These are phyloP conservation scores for Nesospiza acunhae DNA, from an alignment of 2,113 vertebrate species.

Conservation along the genomic window DNA sequence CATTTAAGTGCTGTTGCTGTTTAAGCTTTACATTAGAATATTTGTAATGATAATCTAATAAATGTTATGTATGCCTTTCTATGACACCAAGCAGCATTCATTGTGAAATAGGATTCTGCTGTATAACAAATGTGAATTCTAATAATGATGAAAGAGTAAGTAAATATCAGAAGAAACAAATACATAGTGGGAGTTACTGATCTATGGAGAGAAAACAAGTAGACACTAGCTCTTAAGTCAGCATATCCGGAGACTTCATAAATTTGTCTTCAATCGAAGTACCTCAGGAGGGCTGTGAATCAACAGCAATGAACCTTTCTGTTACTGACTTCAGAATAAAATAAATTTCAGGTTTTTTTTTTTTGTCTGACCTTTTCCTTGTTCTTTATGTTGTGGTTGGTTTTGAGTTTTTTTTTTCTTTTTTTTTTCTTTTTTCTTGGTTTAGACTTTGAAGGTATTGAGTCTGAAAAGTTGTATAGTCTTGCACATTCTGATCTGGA, in stretches of 20 bases:
- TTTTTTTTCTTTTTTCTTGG: neutral
- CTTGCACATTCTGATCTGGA: neutral
- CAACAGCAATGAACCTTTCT: neutral
- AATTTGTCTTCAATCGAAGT: neutral
- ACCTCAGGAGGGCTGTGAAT: neutral
- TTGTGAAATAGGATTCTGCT: neutral
- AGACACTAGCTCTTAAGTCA: neutral
- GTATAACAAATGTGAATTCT: neutral
- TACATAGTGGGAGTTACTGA: neutral
- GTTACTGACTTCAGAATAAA: neutral
- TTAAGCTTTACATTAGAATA: neutral
- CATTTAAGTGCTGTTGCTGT: neutral
- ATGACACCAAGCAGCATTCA: neutral
- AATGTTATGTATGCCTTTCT: neutral
- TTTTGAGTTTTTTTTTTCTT: rapidly evolving
- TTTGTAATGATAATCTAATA: neutral
- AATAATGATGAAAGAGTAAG: neutral
- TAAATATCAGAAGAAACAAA: neutral
- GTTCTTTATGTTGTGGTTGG: neutral
- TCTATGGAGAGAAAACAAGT: neutral
- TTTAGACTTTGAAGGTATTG: neutral
- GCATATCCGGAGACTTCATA: neutral
- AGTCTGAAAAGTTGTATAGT: neutral
- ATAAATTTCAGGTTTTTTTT: rapidly evolving
- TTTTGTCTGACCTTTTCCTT: neutral